Percentiles rank a stretch among this genome's conserved stretches.
Evolutionary conservation across 2,797 vertebrate species (phyloP).

Genomic region (Pampus argenteus): DNA sequence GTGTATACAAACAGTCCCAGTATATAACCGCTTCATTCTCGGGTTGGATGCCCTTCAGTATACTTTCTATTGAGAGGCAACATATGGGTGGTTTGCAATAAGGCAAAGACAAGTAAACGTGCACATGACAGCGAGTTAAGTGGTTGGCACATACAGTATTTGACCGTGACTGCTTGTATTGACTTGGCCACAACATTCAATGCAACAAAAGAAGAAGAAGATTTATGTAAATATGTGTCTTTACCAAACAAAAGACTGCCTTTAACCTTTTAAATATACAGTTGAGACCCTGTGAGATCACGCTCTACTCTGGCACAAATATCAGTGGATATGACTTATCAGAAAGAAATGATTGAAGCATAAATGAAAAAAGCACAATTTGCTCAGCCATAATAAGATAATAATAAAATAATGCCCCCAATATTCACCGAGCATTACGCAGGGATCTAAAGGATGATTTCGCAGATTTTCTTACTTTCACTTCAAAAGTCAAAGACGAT

Average conservation of each 20-base stretch:
- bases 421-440: not conserved
- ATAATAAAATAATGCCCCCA: not conserved
- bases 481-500: not conserved
- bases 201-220: not conserved
- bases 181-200: not conserved
- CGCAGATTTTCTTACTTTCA: not conserved
- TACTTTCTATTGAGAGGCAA: slow-evolving; percentile 14
- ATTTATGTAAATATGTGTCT: not conserved
- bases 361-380: not conserved
- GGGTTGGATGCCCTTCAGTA: not conserved
- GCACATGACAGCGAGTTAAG: slow-evolving; percentile 15
- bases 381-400: not conserved
- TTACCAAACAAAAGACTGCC: slow-evolving; percentile 1
- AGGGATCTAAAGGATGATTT: not conserved
- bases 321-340: not conserved
- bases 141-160: slow-evolving; percentile 4
- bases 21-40: slow-evolving; percentile 16
- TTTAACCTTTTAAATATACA: slow-evolving; percentile 9
- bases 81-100: slow-evolving; percentile 27
- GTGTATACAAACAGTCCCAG: slow-evolving; percentile 8
- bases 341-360: not conserved
- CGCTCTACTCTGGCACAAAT: too few relatives aligned
- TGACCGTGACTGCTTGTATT: slow-evolving; percentile 12
- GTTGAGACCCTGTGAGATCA: too few relatives aligned
- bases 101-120: slow-evolving; percentile 32